Base-by-base conservation (phyloP, 1,140 invertebrate species). In the fruit fly (Drosophila melanogaster) region DNA sequence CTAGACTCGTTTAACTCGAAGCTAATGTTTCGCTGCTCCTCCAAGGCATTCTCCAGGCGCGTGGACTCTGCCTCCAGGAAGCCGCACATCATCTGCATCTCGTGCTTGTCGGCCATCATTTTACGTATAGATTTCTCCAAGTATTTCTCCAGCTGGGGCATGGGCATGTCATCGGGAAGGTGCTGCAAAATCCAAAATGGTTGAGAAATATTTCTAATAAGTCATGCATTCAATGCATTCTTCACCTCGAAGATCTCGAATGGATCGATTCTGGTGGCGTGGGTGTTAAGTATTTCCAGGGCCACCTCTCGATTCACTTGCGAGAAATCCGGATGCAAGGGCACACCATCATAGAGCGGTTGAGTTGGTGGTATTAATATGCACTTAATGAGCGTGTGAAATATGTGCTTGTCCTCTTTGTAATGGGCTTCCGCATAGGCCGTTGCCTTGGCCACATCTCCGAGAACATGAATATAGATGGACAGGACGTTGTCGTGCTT, bases 401-500 rank as follows among this genome's bases (percentile, higher is more conserved):
- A 96, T 8, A 96, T 94, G 74, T 96, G 94, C 3, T 94, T 93
- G 40, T 93, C 94, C 91, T 92, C 93, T 47, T 92, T 77, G 62
- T 94, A 95, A 55, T 96, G 95, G 90, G 94, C 95, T 79, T 96
- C 94, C 90, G 98, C 98, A 93, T 99, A 99, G 57, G 95, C 92
- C 81, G 96, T 95, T 0, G 98, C 98, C 85, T 95, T 95, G 0
- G 94, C 86, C 17, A 96, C 94, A 93, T 99, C 96, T 46, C 97
- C 95, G 95, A 95, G 81, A 94, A 95, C 93, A 94, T 96, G 79
- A 19, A 98, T 95, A 91, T 99, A 99, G 89, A 99, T 98, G 0
- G 95, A 95, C 43, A 99, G 93, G 3, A 97, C 98, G 92, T 99
- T 96, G 87, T 99, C 96, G 55, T 99, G 96, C 93, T 98, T 97